Percentiles rank a stretch among this genome's conserved stretches.
Evolutionary conservation across 2,113 vertebrate species (phyloP).

Genomic region (Otolemur garnettii): DNA sequence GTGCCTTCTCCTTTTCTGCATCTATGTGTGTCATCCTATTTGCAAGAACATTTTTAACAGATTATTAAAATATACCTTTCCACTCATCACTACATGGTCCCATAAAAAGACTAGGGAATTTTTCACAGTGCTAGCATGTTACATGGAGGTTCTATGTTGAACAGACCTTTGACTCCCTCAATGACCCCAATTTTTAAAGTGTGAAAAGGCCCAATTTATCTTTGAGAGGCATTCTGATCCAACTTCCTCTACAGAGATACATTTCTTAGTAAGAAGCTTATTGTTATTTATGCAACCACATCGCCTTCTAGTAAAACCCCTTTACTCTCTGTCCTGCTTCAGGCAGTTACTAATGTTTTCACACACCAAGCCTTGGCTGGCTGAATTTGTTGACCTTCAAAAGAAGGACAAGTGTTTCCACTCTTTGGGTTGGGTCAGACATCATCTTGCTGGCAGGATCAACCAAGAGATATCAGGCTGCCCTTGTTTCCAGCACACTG

Average conservation of each 20-base stretch:
- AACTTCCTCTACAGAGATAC: background rate
- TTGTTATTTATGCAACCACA: accelerated
- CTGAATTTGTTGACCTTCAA: background rate
- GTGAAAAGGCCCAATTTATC: background rate
- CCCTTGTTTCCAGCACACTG: background rate
- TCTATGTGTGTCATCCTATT: background rate
- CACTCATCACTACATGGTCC: background rate
- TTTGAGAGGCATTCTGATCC: background rate
- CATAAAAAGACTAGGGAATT: background rate
- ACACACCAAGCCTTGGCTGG: background rate
- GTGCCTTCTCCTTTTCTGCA: background rate
- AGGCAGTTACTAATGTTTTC: background rate
- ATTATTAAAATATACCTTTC: background rate
- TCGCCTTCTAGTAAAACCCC: background rate
- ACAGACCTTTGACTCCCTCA: background rate
- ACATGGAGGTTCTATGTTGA: background rate
- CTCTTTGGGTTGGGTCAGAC: background rate
- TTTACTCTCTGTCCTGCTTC: accelerated
- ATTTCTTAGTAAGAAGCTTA: background rate
- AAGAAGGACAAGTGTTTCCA: background rate
- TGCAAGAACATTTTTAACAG: conserved; percentile 40
- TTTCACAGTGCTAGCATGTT: background rate
- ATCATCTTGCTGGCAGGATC: background rate
- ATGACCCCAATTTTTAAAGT: background rate
- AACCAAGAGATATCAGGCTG: background rate